Evolutionary conservation across 1,140 invertebrate species (phyloP).

Genomic region (Cryptotermes secundus): DNA sequence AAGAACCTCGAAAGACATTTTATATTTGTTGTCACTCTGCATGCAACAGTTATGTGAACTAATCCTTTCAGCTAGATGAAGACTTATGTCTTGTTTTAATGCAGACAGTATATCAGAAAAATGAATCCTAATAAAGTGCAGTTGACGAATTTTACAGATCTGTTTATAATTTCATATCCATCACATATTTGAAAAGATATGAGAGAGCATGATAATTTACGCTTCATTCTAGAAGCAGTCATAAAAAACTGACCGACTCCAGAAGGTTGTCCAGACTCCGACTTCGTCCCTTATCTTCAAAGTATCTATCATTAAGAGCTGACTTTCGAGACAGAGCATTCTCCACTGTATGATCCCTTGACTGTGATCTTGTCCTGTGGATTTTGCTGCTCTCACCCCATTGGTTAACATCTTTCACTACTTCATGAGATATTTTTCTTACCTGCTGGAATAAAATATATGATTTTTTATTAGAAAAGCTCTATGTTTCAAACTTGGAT

Average conservation of each 20-base stretch:
- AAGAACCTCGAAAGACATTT: too few relatives aligned
- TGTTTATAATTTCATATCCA: too few relatives aligned
- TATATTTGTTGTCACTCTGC: too few relatives aligned
- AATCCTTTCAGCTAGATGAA: too few relatives aligned
- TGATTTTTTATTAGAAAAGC: neutral
- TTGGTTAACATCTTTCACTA: constrained; percentile 47
- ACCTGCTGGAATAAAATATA: constrained; percentile 14
- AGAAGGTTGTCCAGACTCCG: constrained; percentile 81
- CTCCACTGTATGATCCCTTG: constrained; percentile 47
- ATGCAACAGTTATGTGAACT: too few relatives aligned
- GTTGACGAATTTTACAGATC: too few relatives aligned
- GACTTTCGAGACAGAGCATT: constrained; percentile 74
- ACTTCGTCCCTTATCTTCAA: constrained; percentile 79
- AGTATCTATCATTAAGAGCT: constrained; percentile 84
- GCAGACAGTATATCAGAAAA: too few relatives aligned
- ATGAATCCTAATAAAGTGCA: too few relatives aligned
- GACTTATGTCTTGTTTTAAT: too few relatives aligned
- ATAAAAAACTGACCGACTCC: constrained; percentile 48
- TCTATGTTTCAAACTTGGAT: too few relatives aligned
- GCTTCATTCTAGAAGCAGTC: neutral
- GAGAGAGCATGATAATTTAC: too few relatives aligned
- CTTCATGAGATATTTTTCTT: constrained; percentile 68
- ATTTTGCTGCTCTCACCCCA: constrained; percentile 32
- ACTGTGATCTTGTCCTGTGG: constrained; percentile 40
- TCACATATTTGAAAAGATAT: too few relatives aligned